Conservation (phyloP, 1,140 invertebrate species). For the Bactericera cockerelli region DNA sequence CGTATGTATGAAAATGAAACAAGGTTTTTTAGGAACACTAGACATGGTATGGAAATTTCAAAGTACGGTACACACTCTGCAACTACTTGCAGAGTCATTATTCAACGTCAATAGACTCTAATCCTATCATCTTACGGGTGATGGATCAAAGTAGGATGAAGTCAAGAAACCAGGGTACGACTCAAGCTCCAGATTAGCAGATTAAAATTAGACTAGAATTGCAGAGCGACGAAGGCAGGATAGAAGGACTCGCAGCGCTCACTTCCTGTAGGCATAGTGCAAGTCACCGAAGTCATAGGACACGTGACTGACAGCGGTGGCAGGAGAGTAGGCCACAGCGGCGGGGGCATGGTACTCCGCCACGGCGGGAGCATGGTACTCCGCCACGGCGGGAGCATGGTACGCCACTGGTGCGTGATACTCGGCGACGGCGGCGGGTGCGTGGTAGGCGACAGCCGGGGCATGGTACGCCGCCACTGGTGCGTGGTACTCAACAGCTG, state of each 20-base stretch:
- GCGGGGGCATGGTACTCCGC: background rate
- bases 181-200: no score
- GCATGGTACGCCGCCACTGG: constrained; percentile 18
- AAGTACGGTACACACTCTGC: no score
- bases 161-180: no score
- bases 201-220: no score
- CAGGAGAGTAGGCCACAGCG: background rate
- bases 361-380: background rate
- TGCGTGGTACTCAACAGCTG: constrained; percentile 11
- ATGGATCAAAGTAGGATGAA: no score
- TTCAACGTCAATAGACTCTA: no score
- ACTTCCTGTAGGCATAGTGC: background rate
- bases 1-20: no score
- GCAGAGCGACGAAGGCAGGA: background rate
- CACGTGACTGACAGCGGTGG: background rate
- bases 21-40: no score
- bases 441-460: constrained; percentile 15
- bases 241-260: no score
- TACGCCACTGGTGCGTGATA: constrained; percentile 21
- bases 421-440: constrained; percentile 19
- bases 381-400: constrained; percentile 20
- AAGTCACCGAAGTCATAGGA: background rate
- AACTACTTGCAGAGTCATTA: no score
- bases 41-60: no score
- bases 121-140: no score